These are phyloP conservation scores for Petaurus breviceps DNA, from an alignment of 2,113 vertebrate genomes.

Conservation along the genomic window DNA sequence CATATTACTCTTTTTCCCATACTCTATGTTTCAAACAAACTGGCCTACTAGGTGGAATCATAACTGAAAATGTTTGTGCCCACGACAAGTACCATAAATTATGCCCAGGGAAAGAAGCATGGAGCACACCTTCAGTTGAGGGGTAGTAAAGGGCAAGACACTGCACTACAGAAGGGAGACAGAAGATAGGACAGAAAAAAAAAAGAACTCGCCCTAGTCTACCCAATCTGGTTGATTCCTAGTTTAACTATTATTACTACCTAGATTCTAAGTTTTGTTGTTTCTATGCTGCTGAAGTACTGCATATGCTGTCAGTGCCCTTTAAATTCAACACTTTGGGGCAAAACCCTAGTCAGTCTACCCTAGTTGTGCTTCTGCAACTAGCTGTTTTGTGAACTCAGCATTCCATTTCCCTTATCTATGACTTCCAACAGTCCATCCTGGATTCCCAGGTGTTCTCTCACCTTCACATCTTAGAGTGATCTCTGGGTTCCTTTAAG, in stretches of 20 bases:
- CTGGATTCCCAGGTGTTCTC: neutral
- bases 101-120: neutral
- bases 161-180: neutral
- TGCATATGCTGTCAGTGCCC: neutral
- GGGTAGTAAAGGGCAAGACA: neutral
- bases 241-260: neutral
- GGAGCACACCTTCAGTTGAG: neutral
- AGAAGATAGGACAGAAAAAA: neutral
- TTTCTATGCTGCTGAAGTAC: neutral
- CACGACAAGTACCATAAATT: neutral
- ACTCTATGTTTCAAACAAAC: neutral
- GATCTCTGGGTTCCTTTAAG: neutral
- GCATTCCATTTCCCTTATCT: neutral
- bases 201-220: neutral
- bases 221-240: neutral
- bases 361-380: neutral
- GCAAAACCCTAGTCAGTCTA: neutral
- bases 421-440: neutral
- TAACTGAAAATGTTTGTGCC: neutral
- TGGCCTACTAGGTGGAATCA: neutral
- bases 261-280: neutral
- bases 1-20: neutral
- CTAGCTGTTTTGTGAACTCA: neutral
- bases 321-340: neutral
- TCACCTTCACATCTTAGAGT: neutral